Base-by-base conservation (phyloP, 2,888 invertebrate genomes). In the Carcina quercana region DNA sequence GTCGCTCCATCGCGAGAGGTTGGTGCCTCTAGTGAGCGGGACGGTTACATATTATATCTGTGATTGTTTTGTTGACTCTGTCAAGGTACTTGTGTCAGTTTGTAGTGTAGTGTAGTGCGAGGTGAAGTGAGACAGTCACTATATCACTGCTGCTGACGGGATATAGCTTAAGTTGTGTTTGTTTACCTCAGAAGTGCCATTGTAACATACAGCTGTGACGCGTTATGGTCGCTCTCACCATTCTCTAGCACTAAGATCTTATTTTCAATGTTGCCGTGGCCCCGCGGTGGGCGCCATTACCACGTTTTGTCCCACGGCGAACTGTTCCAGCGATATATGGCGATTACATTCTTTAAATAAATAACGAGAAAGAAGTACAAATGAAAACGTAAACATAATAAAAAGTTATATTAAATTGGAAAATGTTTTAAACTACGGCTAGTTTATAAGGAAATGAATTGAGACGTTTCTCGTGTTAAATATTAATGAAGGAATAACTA, bases 121-220 rank as follows among this genome's bases (percentile, higher is more conserved):
- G 42, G n/a, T n/a, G n/a, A n/a, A n/a, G n/a, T n/a, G n/a, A n/a
- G n/a, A n/a, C n/a, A n/a, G 42, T 43, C 47, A 32, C 30, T 14
- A 19, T 19, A 21, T 5, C 13, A 19, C 45, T 25, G 19, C 20
- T 34, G 28, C 28, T 45, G n/a, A n/a, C n/a, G 49, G 54, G 47
- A 45, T 38, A 43, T 50, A 71, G 66, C 57, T 62, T 69, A 65
- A 70, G 67, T 70, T 62, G 61, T 53, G 62, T 64, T 65, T 56
- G 71, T 67, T 74, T 73, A 74, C 78, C 75, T 76, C 76, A 70
- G 59, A 60, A 71, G 79, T 74, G 79, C 78, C 79, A 75, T 75
- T 64, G 56, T 49, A 43, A n/a, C 47, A 50, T 51, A 37, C 39
- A 33, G 38, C 38, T 42, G 35, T 30, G 37, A 37, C 27, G 41